Evolutionary conservation across 2,113 vertebrate species (phyloP), one percentile per base, ranked within the genome.

Genomic region (Australoheros scitulus): DNA sequence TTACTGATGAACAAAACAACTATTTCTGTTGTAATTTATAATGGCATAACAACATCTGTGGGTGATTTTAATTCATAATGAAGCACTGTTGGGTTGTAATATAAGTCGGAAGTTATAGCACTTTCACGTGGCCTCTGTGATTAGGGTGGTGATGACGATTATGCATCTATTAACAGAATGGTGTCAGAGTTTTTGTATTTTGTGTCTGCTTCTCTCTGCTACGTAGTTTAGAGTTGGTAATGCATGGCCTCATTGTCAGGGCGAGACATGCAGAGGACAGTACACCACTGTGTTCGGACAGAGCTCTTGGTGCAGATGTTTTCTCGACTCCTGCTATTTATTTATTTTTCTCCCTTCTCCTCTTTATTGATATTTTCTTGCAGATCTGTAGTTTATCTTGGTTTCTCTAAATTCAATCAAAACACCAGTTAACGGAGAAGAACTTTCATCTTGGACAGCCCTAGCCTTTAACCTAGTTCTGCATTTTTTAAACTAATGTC

Each of bases 401-500:
- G 41, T 36, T 56, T 59, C 38, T 61, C 32, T 59, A 60, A 41
- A 61, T 64, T 64, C 43, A 75, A n/a, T 15, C 59, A 74, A 65
- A 79, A 90, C 43, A 63, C 14, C 6, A 70, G 22, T n/a, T 77
- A 5, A 43, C 50, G 32, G 52, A 64, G 57, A 50, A 36, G 74
- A 76, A 70, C 80, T 36, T 50, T 76, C 57, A 72, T 88, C 43
- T 82, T 38, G 41, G n/a, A 34, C 65, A 58, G 32, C n/a, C 57
- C 7, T 57, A 79, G 81, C 90, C 91, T 91, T 85, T 93, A 86
- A 91, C 93, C 87, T 79, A 92, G 65, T 92, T 93, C 80, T 81
- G 79, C 80, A 87, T 91, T 89, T 92, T 91, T 87, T 88, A 92
- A 94, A 84, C 86, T 65, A 83, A 91, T 91, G 91, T 82, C 82